Conservation (phyloP, 2,113 vertebrate species). For the Bagarius yarrelli region DNA sequence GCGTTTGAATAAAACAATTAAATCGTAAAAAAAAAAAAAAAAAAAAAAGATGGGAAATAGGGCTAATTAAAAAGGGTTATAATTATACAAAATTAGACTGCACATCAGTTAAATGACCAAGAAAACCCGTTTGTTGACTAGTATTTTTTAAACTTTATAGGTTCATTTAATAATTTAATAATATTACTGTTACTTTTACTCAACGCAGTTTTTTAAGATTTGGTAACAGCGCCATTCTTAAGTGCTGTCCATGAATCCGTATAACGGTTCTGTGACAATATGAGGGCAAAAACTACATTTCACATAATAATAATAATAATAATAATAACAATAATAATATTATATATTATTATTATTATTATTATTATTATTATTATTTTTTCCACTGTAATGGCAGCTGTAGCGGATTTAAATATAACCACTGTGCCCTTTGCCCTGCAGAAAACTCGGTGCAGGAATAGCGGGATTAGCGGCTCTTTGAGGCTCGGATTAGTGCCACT, state of each 20-base stretch:
- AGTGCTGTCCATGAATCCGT: neutral
- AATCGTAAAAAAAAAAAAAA: neutral
- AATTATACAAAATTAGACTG: neutral
- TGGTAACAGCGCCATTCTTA: neutral
- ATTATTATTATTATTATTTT: neutral
- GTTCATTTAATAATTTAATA: too few relatives aligned
- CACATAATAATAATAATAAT: neutral
- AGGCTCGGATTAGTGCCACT: constrained; percentile 70
- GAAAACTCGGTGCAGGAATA: constrained; percentile 68
- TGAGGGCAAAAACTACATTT: neutral
- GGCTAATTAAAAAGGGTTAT: neutral
- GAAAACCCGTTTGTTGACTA: neutral
- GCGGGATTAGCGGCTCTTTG: constrained; percentile 73
- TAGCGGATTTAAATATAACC: constrained; percentile 59
- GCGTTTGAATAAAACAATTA: constrained; percentile 45
- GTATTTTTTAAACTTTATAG: neutral
- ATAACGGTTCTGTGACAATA: neutral
- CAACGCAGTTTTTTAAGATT: neutral
- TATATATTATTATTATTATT: neutral
- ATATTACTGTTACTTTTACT: neutral
- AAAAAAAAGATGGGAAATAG: neutral
- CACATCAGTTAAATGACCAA: neutral
- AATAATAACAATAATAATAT: too few relatives aligned
- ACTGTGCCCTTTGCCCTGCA: constrained; percentile 59
- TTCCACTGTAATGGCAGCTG: constrained; percentile 30